Percentiles rank a stretch among this genome's conserved stretches.
Conservation (phyloP, 2,888 invertebrate genomes). For the Dermolepida albohirtum region DNA sequence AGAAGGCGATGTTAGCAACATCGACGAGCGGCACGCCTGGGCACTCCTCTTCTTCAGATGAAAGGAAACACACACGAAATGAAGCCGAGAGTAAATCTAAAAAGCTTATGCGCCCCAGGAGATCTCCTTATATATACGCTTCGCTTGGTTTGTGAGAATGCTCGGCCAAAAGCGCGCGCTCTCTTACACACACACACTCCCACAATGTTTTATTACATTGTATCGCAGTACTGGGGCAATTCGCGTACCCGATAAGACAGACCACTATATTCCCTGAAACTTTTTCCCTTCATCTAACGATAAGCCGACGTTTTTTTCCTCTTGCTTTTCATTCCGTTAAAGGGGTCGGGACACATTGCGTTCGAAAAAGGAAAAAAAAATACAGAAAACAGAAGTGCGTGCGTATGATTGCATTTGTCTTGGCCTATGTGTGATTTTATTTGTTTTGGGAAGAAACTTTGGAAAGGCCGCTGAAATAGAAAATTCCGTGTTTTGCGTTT, state of each 20-base stretch:
- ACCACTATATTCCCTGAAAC: conserved; percentile 30
- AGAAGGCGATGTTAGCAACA: conserved; percentile 17
- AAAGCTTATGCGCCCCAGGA: conserved; percentile 51
- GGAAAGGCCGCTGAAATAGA: conserved; percentile 24
- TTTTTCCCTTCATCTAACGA: conserved; percentile 33
- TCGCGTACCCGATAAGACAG: conserved; percentile 44
- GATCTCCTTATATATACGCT: conserved; percentile 46
- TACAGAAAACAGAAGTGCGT: conserved; percentile 8
- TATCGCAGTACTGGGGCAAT: conserved; percentile 31
- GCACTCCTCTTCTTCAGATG: conserved; percentile 46
- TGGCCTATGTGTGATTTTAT: conserved; percentile 35
- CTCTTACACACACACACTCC: conserved; percentile 11
- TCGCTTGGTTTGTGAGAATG: conserved; percentile 16
- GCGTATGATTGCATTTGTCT: conserved; percentile 34
- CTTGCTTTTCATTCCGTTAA: background rate
- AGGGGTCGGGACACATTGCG: conserved; percentile 8
- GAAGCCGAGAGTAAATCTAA: conserved; percentile 51
- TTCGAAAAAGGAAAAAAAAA: conserved; percentile 6
- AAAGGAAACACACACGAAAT: conserved; percentile 50
- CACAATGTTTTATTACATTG: conserved; percentile 42
- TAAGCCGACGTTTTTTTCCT: conserved; percentile 15
- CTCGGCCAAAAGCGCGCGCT: conserved; percentile 5
- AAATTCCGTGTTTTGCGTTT: conserved; percentile 31
- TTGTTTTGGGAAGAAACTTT: conserved; percentile 14
- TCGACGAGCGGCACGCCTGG: conserved; percentile 39